Percentiles rank a stretch among this genome's conserved stretches.
phyloP scores from a whole-genome alignment of 1,140 invertebrate species.

The Heliconius hewitsoni region DNA sequence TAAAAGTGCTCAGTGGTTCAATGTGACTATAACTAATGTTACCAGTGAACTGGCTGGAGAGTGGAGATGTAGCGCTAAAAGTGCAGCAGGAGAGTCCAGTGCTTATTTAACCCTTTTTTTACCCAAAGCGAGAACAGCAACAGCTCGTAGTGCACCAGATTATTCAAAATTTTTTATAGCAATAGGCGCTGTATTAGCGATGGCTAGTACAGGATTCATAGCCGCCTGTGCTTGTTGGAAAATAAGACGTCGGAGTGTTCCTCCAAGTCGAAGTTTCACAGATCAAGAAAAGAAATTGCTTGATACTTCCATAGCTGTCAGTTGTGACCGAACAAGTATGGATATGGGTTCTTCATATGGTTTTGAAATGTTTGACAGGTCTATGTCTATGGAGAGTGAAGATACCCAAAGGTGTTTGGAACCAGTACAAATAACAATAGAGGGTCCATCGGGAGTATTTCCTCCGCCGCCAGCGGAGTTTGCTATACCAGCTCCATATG shows the following conservation, averaged over 20 bases:
- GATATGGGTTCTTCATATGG: constrained; percentile 82
- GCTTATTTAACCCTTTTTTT: constrained; percentile 69
- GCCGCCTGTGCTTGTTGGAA: constrained; percentile 70
- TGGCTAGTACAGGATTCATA: constrained; percentile 65
- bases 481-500: constrained; percentile 69
- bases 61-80: constrained; percentile 75
- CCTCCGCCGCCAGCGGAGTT: constrained; percentile 76
- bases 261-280: constrained; percentile 88
- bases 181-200: constrained; percentile 63
- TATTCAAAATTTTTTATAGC: constrained; percentile 73
- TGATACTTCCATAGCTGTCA: constrained; percentile 87
- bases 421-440: constrained; percentile 88
- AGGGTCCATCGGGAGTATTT: constrained; percentile 82
- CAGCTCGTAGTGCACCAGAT: constrained; percentile 64
- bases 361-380: constrained; percentile 81
- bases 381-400: constrained; percentile 73
- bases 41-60: constrained; percentile 75
- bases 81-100: constrained; percentile 63
- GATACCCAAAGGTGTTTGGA: constrained; percentile 66
- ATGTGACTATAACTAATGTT: constrained; percentile 74
- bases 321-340: constrained; percentile 84
- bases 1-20: constrained; percentile 75
- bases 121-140: constrained; percentile 66
- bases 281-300: constrained; percentile 93
- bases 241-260: constrained; percentile 82